These are phyloP conservation scores for Isaurus tuberculatus DNA, from an alignment of 92 coral and sea anemone genomes.

Conservation along the genomic window DNA sequence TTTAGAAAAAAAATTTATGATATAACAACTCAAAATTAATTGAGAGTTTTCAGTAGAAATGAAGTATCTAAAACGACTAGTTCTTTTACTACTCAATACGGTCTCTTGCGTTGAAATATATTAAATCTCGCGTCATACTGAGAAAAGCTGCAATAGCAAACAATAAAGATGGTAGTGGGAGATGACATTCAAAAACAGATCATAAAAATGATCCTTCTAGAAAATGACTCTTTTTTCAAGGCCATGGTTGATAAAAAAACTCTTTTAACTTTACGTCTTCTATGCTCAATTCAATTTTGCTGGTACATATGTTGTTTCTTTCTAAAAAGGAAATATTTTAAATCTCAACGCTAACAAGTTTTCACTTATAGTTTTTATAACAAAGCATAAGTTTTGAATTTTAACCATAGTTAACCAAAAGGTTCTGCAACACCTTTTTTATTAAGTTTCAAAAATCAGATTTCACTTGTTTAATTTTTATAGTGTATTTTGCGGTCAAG, in stretches of 20 bases:
- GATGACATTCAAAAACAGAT: not conserved
- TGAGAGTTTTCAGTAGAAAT: not conserved
- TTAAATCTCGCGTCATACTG: not conserved
- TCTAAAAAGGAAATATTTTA: too few relatives aligned
- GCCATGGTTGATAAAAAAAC: not conserved
- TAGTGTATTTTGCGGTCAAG: too few relatives aligned
- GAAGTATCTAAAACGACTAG: not conserved
- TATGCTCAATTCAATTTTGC: not conserved
- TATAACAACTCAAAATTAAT: not conserved
- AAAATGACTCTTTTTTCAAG: not conserved
- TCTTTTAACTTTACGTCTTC: not conserved
- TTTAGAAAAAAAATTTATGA: not conserved
- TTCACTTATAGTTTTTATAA: too few relatives aligned
- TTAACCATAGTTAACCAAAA: too few relatives aligned
- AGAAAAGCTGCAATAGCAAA: not conserved
- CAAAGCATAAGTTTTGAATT: too few relatives aligned
- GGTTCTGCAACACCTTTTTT: too few relatives aligned
- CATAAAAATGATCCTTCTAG: not conserved
- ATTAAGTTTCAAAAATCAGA: too few relatives aligned
- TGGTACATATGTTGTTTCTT: too few relatives aligned
- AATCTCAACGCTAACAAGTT: too few relatives aligned
- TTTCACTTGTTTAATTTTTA: too few relatives aligned
- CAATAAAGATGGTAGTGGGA: not conserved
- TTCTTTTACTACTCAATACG: not conserved
- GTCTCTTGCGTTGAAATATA: constrained; percentile 8